A percentile compares a stretch with the other conserved stretches of the same genome.
Conservation (phyloP, 2,113 vertebrate species). For the Alaudala cheleensis region DNA sequence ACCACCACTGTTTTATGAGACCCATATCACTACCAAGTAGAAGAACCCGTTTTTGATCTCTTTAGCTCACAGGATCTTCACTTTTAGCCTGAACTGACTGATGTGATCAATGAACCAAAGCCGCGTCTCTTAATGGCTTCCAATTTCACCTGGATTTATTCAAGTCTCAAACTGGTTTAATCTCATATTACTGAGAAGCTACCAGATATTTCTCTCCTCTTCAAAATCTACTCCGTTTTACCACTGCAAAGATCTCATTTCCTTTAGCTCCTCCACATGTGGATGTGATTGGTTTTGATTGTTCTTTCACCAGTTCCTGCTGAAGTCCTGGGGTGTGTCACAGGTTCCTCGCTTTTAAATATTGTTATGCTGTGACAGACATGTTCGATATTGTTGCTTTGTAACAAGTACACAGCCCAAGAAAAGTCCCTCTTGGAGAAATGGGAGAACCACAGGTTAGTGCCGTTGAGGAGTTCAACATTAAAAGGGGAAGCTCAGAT, state of each 20-base stretch:
- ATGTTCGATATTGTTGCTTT: fast-evolving
- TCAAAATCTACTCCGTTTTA: not conserved
- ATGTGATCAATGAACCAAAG: not conserved
- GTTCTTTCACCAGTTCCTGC: not conserved
- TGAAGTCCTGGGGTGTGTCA: fast-evolving
- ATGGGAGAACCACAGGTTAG: not conserved
- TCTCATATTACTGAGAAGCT: not conserved
- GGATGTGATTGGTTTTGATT: not conserved
- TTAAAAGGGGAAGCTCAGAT: not conserved
- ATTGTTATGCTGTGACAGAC: too few relatives aligned
- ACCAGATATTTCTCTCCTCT: not conserved
- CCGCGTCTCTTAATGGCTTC: not conserved
- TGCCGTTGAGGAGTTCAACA: not conserved
- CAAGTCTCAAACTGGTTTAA: not conserved
- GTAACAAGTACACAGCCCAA: fast-evolving
- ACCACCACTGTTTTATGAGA: not conserved
- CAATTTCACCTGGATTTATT: not conserved
- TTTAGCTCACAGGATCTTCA: not conserved
- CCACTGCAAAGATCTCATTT: not conserved
- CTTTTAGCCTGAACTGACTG: not conserved
- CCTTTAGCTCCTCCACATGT: not conserved
- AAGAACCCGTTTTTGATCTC: not conserved
- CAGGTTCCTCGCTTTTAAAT: not conserved
- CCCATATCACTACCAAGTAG: fast-evolving
- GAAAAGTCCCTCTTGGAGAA: too few relatives aligned